phyloP scores from a whole-genome alignment of 2,888 invertebrate genomes.

The Chelonus formosanus region DNA sequence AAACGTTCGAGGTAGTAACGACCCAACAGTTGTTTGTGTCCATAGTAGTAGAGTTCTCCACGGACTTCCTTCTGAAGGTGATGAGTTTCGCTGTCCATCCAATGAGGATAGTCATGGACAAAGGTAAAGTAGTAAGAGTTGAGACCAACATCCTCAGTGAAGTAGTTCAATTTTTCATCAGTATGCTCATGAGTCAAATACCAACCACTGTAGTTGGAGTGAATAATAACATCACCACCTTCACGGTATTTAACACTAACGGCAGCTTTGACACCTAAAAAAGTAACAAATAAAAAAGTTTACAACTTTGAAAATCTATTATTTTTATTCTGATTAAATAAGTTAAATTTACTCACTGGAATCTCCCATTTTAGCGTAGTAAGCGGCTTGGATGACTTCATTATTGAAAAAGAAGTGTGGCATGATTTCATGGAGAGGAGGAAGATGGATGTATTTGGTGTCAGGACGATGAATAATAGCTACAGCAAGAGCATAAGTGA shows the following conservation, averaged over 20 bases:
- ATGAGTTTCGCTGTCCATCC: conserved; percentile 70
- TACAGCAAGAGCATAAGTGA: conserved; percentile 71
- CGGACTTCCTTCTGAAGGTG: conserved; percentile 67
- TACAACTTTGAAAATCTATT: no score
- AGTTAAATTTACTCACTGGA: conserved; percentile 35
- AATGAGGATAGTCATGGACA: conserved; percentile 72
- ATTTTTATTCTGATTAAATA: no score
- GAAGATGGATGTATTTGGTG: conserved; percentile 69
- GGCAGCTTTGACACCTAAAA: conserved; percentile 33
- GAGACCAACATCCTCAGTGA: conserved; percentile 76
- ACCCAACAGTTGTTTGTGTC: conserved; percentile 73
- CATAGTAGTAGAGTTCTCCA: conserved; percentile 73
- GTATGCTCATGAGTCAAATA: conserved; percentile 63
- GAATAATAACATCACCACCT: conserved; percentile 67
- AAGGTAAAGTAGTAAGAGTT: conserved; percentile 74
- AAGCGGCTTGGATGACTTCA: conserved; percentile 66
- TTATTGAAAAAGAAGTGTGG: conserved; percentile 73
- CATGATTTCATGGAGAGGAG: conserved; percentile 75
- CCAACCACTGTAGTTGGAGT: conserved; percentile 70
- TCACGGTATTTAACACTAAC: conserved; percentile 40
- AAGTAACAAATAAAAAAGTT: neutral
- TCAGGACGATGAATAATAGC: conserved; percentile 71
- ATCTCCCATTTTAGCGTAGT: conserved; percentile 50
- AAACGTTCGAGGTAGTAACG: conserved; percentile 77
- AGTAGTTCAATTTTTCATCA: conserved; percentile 73